Percentiles rank a stretch among this genome's conserved stretches.
phyloP scores from a whole-genome alignment of 2,888 invertebrate genomes.

The Frankliniella fusca region DNA sequence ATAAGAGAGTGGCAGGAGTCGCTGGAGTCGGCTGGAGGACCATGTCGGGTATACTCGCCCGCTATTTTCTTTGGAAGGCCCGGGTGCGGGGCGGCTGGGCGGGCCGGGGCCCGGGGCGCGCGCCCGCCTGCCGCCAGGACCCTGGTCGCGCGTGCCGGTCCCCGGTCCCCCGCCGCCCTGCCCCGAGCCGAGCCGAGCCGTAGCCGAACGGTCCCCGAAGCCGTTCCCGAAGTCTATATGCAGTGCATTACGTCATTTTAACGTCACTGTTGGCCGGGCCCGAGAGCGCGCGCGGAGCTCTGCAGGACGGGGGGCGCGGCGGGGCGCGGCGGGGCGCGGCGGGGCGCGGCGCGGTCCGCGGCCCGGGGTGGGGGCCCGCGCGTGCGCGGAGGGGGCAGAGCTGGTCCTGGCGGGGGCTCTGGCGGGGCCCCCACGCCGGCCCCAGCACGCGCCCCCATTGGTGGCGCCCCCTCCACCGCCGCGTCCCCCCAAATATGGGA shows the following conservation, averaged over 20 bases:
- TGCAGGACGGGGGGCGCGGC: constrained; percentile 42
- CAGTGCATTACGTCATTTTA: constrained; percentile 40
- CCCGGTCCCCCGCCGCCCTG: not conserved
- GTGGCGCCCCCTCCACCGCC: constrained; percentile 51
- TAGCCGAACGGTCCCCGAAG: constrained; percentile 47
- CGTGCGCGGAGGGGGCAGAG: constrained; percentile 49
- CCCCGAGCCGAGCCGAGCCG: constrained; percentile 33
- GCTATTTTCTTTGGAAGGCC: too few relatives aligned
- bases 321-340: constrained; percentile 35
- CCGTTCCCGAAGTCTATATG: constrained; percentile 39
- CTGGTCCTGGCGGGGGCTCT: constrained; percentile 55
- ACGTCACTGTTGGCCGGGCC: constrained; percentile 38
- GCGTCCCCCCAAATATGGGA: constrained; percentile 73
- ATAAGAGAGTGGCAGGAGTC: constrained; percentile 28
- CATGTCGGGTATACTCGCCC: too few relatives aligned
- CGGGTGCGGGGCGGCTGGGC: not conserved
- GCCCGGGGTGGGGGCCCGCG: constrained; percentile 44
- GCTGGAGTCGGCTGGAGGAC: not conserved
- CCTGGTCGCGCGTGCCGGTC: not conserved
- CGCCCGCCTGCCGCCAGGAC: constrained; percentile 39
- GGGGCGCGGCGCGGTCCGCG: constrained; percentile 40
- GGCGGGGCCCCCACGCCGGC: constrained; percentile 51
- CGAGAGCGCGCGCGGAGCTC: constrained; percentile 41
- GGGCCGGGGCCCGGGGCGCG: constrained; percentile 28
- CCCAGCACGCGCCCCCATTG: constrained; percentile 58